Evolutionary conservation across 2,888 invertebrate genomes (phyloP).

Genomic region (Mechanitis mazaeus): DNA sequence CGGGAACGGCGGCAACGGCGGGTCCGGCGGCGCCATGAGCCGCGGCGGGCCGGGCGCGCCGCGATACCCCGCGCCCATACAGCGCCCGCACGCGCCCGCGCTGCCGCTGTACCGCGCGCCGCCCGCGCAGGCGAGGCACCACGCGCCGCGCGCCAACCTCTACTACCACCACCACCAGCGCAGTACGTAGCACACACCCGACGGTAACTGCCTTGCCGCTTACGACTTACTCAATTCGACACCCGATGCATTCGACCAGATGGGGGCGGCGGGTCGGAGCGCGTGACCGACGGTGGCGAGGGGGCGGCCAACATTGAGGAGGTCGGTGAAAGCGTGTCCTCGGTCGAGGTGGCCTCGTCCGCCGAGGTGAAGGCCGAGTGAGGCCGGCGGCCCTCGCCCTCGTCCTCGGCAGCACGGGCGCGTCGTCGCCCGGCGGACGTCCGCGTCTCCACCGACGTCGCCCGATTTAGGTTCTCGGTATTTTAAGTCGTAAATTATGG

Average conservation of each 20-base stretch:
- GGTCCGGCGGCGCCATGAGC: constrained; percentile 40
- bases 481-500: constrained; percentile 73
- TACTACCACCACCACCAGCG: constrained; percentile 71
- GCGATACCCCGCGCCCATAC: constrained; percentile 76
- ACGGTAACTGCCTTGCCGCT: background rate
- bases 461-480: constrained; percentile 62
- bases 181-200: constrained; percentile 49
- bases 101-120: constrained; percentile 58
- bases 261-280: constrained; percentile 46
- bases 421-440: constrained; percentile 28
- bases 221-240: no score
- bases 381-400: constrained; percentile 28
- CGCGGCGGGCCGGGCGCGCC: constrained; percentile 57
- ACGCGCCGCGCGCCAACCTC: constrained; percentile 50
- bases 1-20: constrained; percentile 47
- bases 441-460: constrained; percentile 35
- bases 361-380: constrained; percentile 55
- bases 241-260: constrained; percentile 25
- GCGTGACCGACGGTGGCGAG: constrained; percentile 46
- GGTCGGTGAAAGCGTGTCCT: constrained; percentile 40
- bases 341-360: constrained; percentile 46
- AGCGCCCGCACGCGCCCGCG: constrained; percentile 70
- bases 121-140: constrained; percentile 46
- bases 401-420: constrained; percentile 20
- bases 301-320: constrained; percentile 41